Percentiles rank a stretch among this genome's conserved stretches.
Evolutionary conservation across 2,888 invertebrate genomes (phyloP).

Genomic region (Apantesis nais): DNA sequence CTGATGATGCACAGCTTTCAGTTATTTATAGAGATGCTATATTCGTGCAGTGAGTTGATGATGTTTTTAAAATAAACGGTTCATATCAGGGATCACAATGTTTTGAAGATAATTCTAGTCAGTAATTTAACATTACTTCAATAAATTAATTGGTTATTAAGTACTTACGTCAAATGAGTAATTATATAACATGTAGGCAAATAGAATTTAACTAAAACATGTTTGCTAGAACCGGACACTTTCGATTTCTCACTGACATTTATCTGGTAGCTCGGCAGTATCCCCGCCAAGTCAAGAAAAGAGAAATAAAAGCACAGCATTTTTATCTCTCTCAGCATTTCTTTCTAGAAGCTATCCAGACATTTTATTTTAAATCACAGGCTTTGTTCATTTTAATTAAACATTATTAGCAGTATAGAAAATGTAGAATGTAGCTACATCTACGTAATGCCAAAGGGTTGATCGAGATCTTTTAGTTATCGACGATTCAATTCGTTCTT

Average conservation of each 20-base stretch:
- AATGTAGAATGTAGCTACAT: no score
- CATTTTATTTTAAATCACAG: not conserved
- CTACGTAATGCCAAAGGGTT: no score
- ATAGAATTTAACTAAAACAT: not conserved
- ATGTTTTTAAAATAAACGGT: constrained; percentile 6
- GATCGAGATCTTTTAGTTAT: no score
- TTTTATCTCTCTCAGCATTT: not conserved
- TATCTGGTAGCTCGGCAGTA: not conserved
- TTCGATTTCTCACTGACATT: not conserved
- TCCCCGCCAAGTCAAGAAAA: not conserved
- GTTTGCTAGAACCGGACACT: not conserved
- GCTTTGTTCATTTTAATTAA: not conserved
- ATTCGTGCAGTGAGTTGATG: not conserved
- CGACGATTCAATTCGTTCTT: no score
- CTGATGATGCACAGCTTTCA: constrained; percentile 13
- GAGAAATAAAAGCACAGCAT: not conserved
- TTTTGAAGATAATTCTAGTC: not conserved
- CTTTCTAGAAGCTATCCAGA: not conserved
- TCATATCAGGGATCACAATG: not conserved
- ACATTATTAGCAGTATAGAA: no score
- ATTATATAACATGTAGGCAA: not conserved
- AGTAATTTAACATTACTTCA: not conserved
- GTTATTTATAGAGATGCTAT: constrained; percentile 3
- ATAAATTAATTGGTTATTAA: not conserved
- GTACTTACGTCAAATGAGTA: not conserved